Conservation (phyloP, 2,888 invertebrate genomes). For the Lymantria dispar region DNA sequence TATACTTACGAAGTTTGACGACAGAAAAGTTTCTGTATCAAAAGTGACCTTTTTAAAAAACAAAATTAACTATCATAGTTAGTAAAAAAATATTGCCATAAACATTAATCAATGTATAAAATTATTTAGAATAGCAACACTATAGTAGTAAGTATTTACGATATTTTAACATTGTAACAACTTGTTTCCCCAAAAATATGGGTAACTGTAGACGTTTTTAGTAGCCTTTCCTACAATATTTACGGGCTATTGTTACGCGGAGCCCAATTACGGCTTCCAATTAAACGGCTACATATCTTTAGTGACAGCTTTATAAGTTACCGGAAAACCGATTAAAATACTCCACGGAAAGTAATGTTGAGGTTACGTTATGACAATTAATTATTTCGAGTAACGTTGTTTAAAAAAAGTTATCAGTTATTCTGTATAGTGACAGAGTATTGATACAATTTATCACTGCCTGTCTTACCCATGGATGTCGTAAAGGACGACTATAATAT, state of each 20-base stretch:
- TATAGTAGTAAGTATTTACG: neutral
- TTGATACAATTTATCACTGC: no score
- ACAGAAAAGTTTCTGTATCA: no score
- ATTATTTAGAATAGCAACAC: neutral
- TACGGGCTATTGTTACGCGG: conserved; percentile 5
- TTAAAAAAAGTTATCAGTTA: no score
- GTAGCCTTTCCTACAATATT: conserved; percentile 3
- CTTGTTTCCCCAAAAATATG: neutral
- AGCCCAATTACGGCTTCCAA: conserved; percentile 3
- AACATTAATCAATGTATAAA: neutral
- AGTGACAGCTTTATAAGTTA: conserved; percentile 6
- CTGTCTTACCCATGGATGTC: no score
- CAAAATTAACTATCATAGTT: no score
- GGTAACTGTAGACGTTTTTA: conserved; percentile 3
- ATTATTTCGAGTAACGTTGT: neutral
- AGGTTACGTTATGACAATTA: neutral
- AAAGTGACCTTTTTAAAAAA: no score
- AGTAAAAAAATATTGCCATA: neutral
- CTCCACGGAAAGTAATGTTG: neutral
- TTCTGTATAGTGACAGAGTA: no score
- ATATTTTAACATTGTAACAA: neutral
- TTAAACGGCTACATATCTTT: conserved; percentile 11
- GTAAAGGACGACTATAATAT: no score
- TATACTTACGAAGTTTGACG: no score
- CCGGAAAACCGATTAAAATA: neutral